Evolutionary conservation across 2,797 vertebrate species (phyloP), one percentile per base, ranked within the genome.

Genomic region (Telmatherina bonti): DNA sequence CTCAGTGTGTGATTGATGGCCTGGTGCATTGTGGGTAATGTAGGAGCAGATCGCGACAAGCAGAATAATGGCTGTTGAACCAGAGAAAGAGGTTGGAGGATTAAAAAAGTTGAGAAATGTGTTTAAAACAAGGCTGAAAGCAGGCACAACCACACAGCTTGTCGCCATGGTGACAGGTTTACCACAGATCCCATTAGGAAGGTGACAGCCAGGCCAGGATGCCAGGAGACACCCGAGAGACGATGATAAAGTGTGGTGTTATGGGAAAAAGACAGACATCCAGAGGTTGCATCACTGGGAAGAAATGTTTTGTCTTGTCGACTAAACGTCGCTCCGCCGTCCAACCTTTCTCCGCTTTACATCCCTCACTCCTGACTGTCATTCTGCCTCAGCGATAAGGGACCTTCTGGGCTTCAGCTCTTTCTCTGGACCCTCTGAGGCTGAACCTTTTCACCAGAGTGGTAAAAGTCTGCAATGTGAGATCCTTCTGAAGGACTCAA

Each of bases 1-100:
- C 71, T 72, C 72, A 22, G 67, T 35, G 38, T 31, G 55, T 93
- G 93, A 93, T 92, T 86, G 87, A 92, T 92, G 81, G 78, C 76
- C 78, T 63, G 75, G 49, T 89, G 92, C 80, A 89, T 64, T 82
- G 70, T 89, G 92, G 89, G 85, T 92, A 89, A 89, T 90, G 91
- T 90, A 92, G 89, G 85, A 78, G 76, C 64, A 79, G 74, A 73
- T 6, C 57, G 49, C 84, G 89, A 79, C 89, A 88, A 79, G 52
- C 80, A 79, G 89, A 92, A 43, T 87, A 85, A 93, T 90, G 65
- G 76, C 54, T 63, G 45, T 62, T 70, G 43, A 74, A 52, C 38
- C 62, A 79, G 54, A 5, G 12, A 15, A 51, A 55, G 54, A 52
- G 59, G 60, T 15, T n/a, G n/a, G 56, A 65, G 10, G 26, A 67